phyloP scores from a whole-genome alignment of 1,140 invertebrate species.

The Drosophila truncata region DNA sequence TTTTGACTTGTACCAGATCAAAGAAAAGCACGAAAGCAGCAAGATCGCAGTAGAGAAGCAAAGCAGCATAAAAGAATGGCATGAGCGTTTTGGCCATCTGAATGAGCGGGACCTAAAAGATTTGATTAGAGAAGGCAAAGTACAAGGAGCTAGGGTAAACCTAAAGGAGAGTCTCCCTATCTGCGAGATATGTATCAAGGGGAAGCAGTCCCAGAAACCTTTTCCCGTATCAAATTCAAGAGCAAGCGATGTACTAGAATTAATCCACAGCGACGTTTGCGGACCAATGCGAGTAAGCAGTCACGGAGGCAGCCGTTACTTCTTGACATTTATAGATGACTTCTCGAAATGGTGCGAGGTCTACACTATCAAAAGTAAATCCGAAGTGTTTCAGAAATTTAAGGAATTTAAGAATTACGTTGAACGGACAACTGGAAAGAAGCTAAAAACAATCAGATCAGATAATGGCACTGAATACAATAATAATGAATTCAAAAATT shows the following conservation, averaged over 20 bases:
- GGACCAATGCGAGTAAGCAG: background rate
- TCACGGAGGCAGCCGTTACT: constrained; percentile 6
- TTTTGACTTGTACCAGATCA: constrained; percentile 16
- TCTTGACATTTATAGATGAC: constrained; percentile 8
- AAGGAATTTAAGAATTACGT: constrained; percentile 11
- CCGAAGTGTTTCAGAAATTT: constrained; percentile 5
- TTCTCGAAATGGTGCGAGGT: constrained; percentile 9
- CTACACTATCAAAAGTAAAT: constrained; percentile 6
- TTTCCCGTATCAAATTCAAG: constrained; percentile 3
- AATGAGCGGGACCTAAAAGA: constrained; percentile 24
- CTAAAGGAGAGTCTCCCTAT: too few relatives aligned
- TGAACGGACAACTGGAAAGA: constrained; percentile 11
- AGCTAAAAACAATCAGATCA: constrained; percentile 1
- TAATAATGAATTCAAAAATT: constrained; percentile 12
- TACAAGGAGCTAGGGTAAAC: constrained; percentile 12
- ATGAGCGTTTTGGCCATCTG: constrained; percentile 23
- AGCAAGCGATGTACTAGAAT: background rate
- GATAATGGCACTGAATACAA: constrained; percentile 3
- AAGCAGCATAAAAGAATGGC: constrained; percentile 20
- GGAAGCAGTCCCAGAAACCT: constrained; percentile 11
- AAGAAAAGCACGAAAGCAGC: background rate
- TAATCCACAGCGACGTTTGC: constrained; percentile 12
- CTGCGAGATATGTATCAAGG: constrained; percentile 26
- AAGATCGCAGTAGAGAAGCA: background rate
- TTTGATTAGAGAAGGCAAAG: constrained; percentile 13